phyloP scores from a whole-genome alignment of 2,888 invertebrate genomes.

The Xestia ashworthii region DNA sequence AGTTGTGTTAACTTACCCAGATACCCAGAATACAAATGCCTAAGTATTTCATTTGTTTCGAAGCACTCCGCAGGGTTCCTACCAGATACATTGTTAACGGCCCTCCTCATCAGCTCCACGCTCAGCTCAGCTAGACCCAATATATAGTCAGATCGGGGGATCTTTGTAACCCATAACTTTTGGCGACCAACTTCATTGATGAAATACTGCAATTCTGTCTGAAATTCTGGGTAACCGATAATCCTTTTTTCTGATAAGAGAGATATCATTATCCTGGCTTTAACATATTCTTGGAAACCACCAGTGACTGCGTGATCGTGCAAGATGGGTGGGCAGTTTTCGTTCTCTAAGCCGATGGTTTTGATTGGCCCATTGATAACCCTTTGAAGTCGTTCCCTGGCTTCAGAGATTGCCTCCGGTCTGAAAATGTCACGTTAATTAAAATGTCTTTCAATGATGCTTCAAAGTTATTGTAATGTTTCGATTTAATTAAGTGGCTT shows the following conservation, averaged over 20 bases:
- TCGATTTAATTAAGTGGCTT: too few relatives aligned
- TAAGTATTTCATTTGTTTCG: conserved; percentile 93
- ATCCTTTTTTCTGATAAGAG: conserved; percentile 92
- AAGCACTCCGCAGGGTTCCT: conserved; percentile 94
- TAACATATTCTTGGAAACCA: conserved; percentile 95
- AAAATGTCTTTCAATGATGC: background rate
- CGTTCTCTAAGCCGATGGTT: conserved; percentile 94
- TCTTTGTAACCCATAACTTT: conserved; percentile 74
- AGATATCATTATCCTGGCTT: conserved; percentile 95
- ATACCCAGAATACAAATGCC: conserved; percentile 92
- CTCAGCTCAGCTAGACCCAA: conserved; percentile 96
- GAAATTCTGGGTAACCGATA: conserved; percentile 91
- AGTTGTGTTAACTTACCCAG: conserved; percentile 82
- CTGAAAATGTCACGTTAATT: conserved; percentile 71
- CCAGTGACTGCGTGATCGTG: conserved; percentile 84
- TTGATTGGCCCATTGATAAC: conserved; percentile 89
- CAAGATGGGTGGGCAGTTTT: conserved; percentile 92
- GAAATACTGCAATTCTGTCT: conserved; percentile 88
- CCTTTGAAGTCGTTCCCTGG: conserved; percentile 92
- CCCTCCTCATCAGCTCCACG: conserved; percentile 97
- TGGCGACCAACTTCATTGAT: conserved; percentile 66
- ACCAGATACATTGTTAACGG: conserved; percentile 95
- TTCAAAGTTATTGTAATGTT: background rate
- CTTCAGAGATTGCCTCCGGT: conserved; percentile 84
- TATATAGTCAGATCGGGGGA: conserved; percentile 91